Conservation (phyloP, 1,140 invertebrate species). For the Coelopa frigida region DNA sequence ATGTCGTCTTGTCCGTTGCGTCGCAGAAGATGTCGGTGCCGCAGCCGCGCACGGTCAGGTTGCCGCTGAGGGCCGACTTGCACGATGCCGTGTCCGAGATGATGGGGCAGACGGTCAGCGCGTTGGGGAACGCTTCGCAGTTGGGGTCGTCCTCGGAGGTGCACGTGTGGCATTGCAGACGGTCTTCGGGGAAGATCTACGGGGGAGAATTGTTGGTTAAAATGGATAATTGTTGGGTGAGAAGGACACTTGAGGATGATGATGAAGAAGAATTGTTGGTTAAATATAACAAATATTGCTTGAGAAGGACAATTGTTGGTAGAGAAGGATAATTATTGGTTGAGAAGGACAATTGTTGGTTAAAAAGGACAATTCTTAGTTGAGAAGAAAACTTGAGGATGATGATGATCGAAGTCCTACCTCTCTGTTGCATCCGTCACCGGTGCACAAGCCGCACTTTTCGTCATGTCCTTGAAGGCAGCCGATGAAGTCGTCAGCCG, state of each 20-base stretch:
- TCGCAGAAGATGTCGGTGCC: slow-evolving; percentile 27
- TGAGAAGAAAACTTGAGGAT: too few relatives aligned
- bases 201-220: neutral
- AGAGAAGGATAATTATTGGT: neutral
- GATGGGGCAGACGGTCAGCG: slow-evolving; percentile 18
- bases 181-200: slow-evolving; percentile 33
- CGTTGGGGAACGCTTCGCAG: slow-evolving; percentile 27
- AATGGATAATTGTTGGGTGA: neutral
- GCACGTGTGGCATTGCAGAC: slow-evolving; percentile 30
- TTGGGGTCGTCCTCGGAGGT: slow-evolving; percentile 27
- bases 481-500: slow-evolving; percentile 21
- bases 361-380: neutral
- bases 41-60: slow-evolving; percentile 32
- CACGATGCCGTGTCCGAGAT: slow-evolving; percentile 27
- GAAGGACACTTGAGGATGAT: too few relatives aligned
- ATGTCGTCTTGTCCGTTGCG: slow-evolving; percentile 23
- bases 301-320: neutral
- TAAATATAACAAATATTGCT: neutral
- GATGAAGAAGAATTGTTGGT: neutral
- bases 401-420: too few relatives aligned
- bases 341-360: neutral
- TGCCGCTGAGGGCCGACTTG: slow-evolving; percentile 19
- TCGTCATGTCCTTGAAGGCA: slow-evolving; percentile 27
- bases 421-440: slow-evolving; percentile 34
- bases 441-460: slow-evolving; percentile 23